Percentiles rank a stretch among this genome's conserved stretches.
These are phyloP conservation scores for Pentalonia nigronervosa DNA, from an alignment of 1,140 invertebrate species.

Conservation along the genomic window DNA sequence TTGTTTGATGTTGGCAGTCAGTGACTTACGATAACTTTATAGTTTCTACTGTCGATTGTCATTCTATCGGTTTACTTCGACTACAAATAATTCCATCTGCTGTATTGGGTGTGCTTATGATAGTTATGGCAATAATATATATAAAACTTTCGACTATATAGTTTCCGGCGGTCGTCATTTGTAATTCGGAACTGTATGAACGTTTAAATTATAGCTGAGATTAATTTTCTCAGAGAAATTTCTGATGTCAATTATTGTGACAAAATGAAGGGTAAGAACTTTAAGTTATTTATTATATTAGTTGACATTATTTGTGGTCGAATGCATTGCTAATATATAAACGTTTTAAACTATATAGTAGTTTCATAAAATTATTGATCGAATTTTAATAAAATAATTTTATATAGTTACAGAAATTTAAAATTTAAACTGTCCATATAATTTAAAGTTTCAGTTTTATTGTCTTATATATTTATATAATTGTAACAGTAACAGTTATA, in stretches of 20 bases:
- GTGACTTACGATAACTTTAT: not conserved
- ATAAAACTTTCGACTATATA: not conserved
- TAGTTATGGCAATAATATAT: not conserved
- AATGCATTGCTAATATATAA: not conserved
- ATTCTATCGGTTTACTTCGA: not conserved
- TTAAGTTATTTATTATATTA: not conserved
- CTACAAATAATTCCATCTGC: not conserved
- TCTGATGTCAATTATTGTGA: not conserved
- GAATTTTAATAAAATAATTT: too few relatives aligned
- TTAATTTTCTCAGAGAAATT: not conserved
- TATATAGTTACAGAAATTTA: not conserved
- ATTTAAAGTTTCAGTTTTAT: not conserved
- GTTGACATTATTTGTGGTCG: not conserved
- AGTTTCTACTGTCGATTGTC: not conserved
- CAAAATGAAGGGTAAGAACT: not conserved
- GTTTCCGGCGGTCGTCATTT: not conserved
- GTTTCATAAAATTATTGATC: not conserved
- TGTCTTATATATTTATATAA: not conserved
- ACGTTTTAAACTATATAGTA: not conserved
- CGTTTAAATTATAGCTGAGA: not conserved
- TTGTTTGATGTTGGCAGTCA: not conserved
- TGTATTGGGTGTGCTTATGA: not conserved
- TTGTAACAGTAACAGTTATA: not conserved
- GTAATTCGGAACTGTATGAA: not conserved
- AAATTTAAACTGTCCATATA: not conserved